Conservation (phyloP, 2,113 vertebrate genomes). For the Calidris pugnax region DNA sequence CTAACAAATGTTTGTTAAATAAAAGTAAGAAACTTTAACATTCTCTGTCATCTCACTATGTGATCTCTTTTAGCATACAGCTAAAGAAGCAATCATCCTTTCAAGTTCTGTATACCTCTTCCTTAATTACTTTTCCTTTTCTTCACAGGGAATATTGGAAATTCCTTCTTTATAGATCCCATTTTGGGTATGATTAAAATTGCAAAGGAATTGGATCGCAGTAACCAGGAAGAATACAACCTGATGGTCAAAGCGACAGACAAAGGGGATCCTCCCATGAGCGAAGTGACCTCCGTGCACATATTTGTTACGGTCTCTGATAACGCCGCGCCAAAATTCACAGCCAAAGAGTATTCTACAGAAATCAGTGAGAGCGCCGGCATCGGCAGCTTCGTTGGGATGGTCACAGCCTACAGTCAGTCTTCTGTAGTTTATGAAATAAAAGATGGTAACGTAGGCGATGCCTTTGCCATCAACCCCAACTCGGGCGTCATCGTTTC, state of each 20-base stretch:
- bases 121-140: background rate
- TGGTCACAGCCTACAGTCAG: conserved; percentile 87
- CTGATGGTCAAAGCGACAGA: conserved; percentile 90
- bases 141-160: conserved; percentile 89
- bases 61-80: background rate
- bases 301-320: conserved; percentile 90
- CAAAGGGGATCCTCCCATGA: conserved; percentile 84
- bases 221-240: conserved; percentile 85
- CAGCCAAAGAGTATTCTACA: conserved; percentile 84
- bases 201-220: conserved; percentile 90
- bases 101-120: background rate
- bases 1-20: background rate
- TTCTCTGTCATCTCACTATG: background rate
- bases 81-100: background rate
- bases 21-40: background rate
- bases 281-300: conserved; percentile 82
- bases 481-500: conserved; percentile 92
- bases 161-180: conserved; percentile 90
- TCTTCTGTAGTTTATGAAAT: conserved; percentile 95
- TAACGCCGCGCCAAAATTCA: conserved; percentile 91
- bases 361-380: conserved; percentile 87
- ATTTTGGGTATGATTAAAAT: conserved; percentile 88
- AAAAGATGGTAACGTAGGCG: conserved; percentile 86
- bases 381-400: conserved; percentile 86
- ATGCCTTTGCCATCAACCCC: conserved; percentile 89